These are phyloP conservation scores for Psix sp. DNA, from an alignment of 1,140 invertebrate genomes.

Conservation along the genomic window DNA sequence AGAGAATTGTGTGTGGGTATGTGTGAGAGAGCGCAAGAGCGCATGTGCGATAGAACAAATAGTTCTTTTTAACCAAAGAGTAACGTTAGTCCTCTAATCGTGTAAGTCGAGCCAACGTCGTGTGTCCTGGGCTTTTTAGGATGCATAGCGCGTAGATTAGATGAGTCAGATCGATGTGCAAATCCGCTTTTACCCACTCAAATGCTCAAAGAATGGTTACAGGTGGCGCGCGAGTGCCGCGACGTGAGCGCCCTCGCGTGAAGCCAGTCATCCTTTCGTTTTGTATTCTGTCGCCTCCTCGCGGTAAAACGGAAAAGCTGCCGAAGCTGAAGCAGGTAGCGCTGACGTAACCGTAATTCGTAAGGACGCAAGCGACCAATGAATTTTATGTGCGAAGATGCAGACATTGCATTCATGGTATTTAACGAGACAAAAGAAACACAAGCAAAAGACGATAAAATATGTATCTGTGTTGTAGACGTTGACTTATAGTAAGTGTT, in stretches of 20 bases:
- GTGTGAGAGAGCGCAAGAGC: conserved; percentile 1
- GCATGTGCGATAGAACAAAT: conserved; percentile 37
- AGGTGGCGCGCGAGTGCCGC: conserved; percentile 3
- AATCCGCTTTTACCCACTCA: conserved; percentile 50
- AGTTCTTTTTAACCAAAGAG: conserved; percentile 76
- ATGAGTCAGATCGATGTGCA: conserved; percentile 53
- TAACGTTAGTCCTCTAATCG: conserved; percentile 68
- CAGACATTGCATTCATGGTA: conserved; percentile 27
- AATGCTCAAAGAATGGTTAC: conserved; percentile 48
- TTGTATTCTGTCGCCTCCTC: conserved; percentile 15
- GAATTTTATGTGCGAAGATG: conserved; percentile 2
- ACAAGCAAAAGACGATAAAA: conserved; percentile 46
- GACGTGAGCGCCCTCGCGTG: conserved; percentile 7
- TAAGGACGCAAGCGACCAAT: conserved; percentile 12
- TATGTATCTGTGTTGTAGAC: conserved; percentile 75
- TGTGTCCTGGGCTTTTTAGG: conserved; percentile 59
- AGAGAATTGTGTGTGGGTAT: not conserved
- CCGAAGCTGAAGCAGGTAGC: not conserved
- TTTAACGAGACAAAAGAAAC: conserved; percentile 30
- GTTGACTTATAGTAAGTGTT: conserved; percentile 74
- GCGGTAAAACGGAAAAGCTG: conserved; percentile 20
- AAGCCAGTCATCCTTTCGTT: conserved; percentile 24
- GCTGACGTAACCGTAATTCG: conserved; percentile 19
- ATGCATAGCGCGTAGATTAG: conserved; percentile 58
- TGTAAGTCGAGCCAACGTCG: conserved; percentile 60